Conservation (phyloP, 2,113 vertebrate genomes). For the Psilopogon haemacephalus region DNA sequence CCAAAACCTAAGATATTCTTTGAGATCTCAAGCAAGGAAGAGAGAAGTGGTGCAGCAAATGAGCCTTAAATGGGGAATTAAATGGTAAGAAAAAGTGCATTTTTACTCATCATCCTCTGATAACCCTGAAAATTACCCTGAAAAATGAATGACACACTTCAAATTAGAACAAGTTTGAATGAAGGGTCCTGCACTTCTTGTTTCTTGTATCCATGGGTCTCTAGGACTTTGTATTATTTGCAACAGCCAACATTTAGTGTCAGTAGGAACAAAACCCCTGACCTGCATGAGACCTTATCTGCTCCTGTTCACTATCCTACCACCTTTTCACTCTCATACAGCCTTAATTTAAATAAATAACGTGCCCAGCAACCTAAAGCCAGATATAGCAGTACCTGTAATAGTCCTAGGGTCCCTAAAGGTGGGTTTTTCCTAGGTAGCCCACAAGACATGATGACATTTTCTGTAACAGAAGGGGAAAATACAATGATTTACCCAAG, state of each 20-base stretch:
- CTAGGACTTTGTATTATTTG: not conserved
- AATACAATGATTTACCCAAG: not conserved
- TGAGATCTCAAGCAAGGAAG: not conserved
- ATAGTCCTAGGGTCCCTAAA: not conserved
- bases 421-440: not conserved
- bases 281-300: not conserved
- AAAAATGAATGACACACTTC: not conserved
- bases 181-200: fast-evolving
- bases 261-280: not conserved
- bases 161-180: not conserved
- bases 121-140: not conserved
- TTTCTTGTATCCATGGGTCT: not conserved
- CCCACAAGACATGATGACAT: not conserved
- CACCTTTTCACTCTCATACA: not conserved
- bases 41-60: not conserved
- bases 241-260: not conserved
- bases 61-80: not conserved
- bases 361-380: not conserved
- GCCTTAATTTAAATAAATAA: not conserved
- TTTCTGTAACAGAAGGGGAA: not conserved
- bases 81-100: not conserved
- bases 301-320: not conserved
- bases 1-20: not conserved
- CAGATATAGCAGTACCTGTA: not conserved
- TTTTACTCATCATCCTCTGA: not conserved